A percentile compares a stretch with the other conserved stretches of the same genome.
phyloP scores from a whole-genome alignment of 92 coral and sea anemone genomes.

The Epizoanthus ramosus region DNA sequence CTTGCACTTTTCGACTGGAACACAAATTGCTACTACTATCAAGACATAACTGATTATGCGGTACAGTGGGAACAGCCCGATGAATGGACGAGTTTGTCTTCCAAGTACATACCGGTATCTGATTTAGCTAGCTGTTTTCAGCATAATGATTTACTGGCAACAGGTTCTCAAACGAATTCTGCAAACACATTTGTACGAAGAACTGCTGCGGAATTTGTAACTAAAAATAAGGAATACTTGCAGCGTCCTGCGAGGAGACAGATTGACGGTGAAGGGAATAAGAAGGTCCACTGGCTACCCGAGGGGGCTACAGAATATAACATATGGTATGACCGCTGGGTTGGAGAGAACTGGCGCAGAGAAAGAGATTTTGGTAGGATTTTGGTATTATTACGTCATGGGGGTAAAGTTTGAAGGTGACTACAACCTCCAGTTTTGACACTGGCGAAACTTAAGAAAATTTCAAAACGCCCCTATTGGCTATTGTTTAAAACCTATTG shows the following conservation, averaged over 20 bases:
- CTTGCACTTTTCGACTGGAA: slow-evolving; percentile 80
- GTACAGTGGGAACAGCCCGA: slow-evolving; percentile 93
- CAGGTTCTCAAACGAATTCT: slow-evolving; percentile 13
- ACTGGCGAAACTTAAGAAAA: no score
- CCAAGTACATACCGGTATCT: slow-evolving; percentile 64
- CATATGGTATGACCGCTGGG: slow-evolving; percentile 98
- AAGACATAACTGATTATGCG: slow-evolving; percentile 59
- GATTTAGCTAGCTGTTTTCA: not conserved
- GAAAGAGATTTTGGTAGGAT: slow-evolving; percentile 62
- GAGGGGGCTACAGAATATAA: slow-evolving; percentile 98
- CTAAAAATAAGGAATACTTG: slow-evolving; percentile 54
- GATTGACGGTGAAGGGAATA: slow-evolving; percentile 79
- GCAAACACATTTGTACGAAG: slow-evolving; percentile 17
- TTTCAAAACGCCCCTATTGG: no score
- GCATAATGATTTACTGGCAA: not conserved
- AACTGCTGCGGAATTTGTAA: slow-evolving; percentile 62
- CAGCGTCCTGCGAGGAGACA: slow-evolving; percentile 86
- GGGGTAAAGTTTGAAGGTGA: no score
- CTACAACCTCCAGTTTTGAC: no score
- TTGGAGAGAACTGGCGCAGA: slow-evolving; percentile 94
- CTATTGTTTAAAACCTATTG: no score
- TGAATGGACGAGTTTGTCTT: slow-evolving; percentile 84
- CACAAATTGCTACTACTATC: slow-evolving; percentile 79
- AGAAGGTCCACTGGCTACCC: slow-evolving; percentile 91
- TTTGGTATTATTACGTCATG: no score